A percentile compares a stretch with the other conserved stretches of the same genome.
Evolutionary conservation across 1,140 invertebrate species (phyloP).

Genomic region (Leptinotarsa defecta): DNA sequence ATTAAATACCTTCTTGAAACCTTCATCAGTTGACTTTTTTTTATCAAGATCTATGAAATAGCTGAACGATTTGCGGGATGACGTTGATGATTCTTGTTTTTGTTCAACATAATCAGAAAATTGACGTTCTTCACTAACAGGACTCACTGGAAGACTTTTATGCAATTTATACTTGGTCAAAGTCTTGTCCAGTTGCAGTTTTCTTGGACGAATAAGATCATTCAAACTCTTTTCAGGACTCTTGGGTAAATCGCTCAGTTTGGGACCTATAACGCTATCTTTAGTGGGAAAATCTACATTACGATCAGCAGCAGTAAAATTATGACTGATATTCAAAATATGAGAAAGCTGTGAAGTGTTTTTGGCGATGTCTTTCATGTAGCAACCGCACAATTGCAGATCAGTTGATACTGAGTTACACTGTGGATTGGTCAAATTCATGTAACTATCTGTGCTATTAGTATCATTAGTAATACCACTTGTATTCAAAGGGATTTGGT

Average conservation of each 20-base stretch:
- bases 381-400: conserved; percentile 54
- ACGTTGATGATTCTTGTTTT: conserved; percentile 31
- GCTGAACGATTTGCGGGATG: conserved; percentile 59
- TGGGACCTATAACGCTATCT: conserved; percentile 26
- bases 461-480: conserved; percentile 38
- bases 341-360: conserved; percentile 46
- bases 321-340: conserved; percentile 36
- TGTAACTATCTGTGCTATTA: conserved; percentile 32
- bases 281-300: conserved; percentile 33
- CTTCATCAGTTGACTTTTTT: conserved; percentile 59
- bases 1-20: conserved; percentile 54
- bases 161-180: conserved; percentile 64
- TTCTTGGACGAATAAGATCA: conserved; percentile 48
- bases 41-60: conserved; percentile 63
- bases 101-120: conserved; percentile 60
- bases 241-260: conserved; percentile 45
- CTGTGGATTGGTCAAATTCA: conserved; percentile 1
- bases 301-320: conserved; percentile 25
- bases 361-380: conserved; percentile 50
- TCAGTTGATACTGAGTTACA: conserved; percentile 46
- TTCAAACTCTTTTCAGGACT: conserved; percentile 46
- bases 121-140: conserved; percentile 69
- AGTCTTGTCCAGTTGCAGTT: conserved; percentile 52
- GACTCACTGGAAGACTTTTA: conserved; percentile 70
- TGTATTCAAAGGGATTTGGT: conserved; percentile 29